Evolutionary conservation across 2,888 invertebrate species (phyloP).

Genomic region (Platypus cylindrus): DNA sequence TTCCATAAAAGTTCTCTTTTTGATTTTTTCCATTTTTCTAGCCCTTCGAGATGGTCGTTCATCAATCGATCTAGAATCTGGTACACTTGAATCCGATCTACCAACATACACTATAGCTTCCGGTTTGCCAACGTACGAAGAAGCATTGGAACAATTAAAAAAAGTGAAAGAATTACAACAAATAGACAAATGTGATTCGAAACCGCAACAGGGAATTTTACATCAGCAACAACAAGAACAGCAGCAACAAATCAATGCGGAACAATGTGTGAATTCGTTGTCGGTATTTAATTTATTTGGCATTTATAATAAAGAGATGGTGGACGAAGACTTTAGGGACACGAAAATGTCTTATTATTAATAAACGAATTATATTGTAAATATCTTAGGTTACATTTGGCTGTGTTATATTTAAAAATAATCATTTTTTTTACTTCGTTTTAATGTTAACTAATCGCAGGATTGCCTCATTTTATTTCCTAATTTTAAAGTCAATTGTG

Average conservation of each 20-base stretch:
- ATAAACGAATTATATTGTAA: no score
- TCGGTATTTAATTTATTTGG: constrained; percentile 33
- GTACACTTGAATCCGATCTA: constrained; percentile 36
- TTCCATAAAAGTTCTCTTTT: no score
- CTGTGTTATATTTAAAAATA: no score
- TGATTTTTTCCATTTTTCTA: constrained; percentile 23
- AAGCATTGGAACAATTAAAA: constrained; percentile 46
- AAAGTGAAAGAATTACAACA: constrained; percentile 28
- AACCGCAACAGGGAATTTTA: neutral
- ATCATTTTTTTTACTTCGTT: no score
- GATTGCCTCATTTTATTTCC: no score
- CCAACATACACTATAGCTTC: constrained; percentile 52
- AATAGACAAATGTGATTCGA: constrained; percentile 3
- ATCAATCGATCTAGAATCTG: constrained; percentile 27
- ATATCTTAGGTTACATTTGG: no score
- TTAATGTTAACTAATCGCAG: no score
- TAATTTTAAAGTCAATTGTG: no score
- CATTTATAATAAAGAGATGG: constrained; percentile 22
- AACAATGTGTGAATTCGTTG: constrained; percentile 13
- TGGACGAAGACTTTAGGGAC: no score
- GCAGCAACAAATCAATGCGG: constrained; percentile 11
- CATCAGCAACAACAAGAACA: constrained; percentile 3
- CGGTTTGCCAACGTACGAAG: constrained; percentile 51
- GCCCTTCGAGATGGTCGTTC: constrained; percentile 12
- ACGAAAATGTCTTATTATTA: no score